phyloP scores from a whole-genome alignment of 1,140 invertebrate species.

The Diabrotica virgifera region DNA sequence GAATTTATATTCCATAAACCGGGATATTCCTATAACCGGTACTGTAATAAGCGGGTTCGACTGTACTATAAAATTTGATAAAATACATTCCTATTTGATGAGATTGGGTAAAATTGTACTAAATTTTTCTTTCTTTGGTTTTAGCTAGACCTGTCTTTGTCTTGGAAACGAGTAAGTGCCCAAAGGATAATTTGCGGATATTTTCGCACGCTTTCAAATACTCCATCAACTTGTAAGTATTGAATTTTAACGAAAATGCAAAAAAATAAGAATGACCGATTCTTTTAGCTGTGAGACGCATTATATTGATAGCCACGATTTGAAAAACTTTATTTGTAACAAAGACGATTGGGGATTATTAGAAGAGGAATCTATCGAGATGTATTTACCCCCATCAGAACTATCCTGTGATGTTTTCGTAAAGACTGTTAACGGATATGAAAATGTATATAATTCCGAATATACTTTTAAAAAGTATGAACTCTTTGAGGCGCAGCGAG shows the following conservation, averaged over 20 bases:
- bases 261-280: neutral
- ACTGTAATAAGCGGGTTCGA: too few species aligned
- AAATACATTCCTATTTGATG: too few species aligned
- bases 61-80: too few species aligned
- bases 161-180: neutral
- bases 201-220: slow-evolving; percentile 21
- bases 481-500: slow-evolving; percentile 48
- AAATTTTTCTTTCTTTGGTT: neutral
- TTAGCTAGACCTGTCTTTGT: slow-evolving; percentile 1
- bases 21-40: too few species aligned
- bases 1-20: too few species aligned
- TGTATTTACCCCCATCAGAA: slow-evolving; percentile 48
- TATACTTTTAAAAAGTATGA: slow-evolving; percentile 49
- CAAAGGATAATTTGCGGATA: neutral
- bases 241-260: neutral
- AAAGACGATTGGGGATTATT: slow-evolving; percentile 30
- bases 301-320: slow-evolving; percentile 46
- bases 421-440: slow-evolving; percentile 29
- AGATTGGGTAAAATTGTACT: neutral
- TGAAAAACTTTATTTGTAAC: slow-evolving; percentile 40
- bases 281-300: slow-evolving; percentile 37
- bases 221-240: slow-evolving; percentile 3
- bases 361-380: slow-evolving; percentile 32
- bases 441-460: slow-evolving; percentile 26
- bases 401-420: slow-evolving; percentile 45